phyloP scores from a whole-genome alignment of 1,140 invertebrate genomes.

The Pissodes strobi region DNA sequence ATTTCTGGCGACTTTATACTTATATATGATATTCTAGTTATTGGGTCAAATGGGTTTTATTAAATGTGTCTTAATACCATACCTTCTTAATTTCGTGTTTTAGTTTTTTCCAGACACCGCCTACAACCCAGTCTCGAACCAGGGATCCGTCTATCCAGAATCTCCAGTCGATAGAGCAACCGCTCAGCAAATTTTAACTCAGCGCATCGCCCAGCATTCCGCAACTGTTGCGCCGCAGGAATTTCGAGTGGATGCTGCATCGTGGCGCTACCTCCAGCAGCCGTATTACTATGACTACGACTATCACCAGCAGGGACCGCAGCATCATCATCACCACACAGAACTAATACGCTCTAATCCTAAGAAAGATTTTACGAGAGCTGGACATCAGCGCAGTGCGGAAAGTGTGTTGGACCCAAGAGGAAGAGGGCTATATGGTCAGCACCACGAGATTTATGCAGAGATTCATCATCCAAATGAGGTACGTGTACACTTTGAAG shows the following conservation, averaged over 20 bases:
- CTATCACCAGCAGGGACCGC: constrained; percentile 25
- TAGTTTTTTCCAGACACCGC: constrained; percentile 88
- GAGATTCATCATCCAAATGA: constrained; percentile 47
- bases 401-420: constrained; percentile 45
- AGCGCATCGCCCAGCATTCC: constrained; percentile 30
- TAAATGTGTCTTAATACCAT: not conserved
- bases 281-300: constrained; percentile 41
- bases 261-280: constrained; percentile 52
- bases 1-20: too few species aligned
- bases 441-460: constrained; percentile 43
- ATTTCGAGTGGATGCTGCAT: constrained; percentile 49
- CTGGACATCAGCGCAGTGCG: constrained; percentile 42
- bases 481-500: too few species aligned
- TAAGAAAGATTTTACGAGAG: constrained; percentile 3
- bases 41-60: too few species aligned
- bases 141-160: constrained; percentile 47
- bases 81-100: constrained; percentile 35
- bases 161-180: constrained; percentile 53
- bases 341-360: not conserved
- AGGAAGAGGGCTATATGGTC: constrained; percentile 8
- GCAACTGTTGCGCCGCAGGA: constrained; percentile 23
- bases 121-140: constrained; percentile 83
- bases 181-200: constrained; percentile 43
- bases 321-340: not conserved
- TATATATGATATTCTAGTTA: too few species aligned